Percentiles rank a stretch among this genome's conserved stretches.
Conservation (phyloP, 2,113 vertebrate species). For the Dicrurus megarhynchus region DNA sequence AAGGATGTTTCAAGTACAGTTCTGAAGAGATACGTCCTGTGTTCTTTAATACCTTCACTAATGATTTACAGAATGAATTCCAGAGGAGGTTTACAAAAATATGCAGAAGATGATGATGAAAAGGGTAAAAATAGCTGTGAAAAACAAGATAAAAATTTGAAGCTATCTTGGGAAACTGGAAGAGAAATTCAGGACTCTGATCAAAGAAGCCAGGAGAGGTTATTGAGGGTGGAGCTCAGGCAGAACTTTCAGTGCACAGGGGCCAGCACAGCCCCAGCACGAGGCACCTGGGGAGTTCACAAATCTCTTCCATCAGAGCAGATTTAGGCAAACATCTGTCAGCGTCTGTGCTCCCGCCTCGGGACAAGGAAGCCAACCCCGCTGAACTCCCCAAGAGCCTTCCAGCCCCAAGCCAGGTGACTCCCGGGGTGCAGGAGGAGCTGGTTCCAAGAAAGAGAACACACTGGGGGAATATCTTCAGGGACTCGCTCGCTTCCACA, state of each 20-base stretch:
- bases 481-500: not conserved
- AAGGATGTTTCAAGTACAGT: not conserved
- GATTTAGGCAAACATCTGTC: not conserved
- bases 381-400: not conserved
- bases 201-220: not conserved
- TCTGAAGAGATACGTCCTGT: not conserved
- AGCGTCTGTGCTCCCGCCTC: not conserved
- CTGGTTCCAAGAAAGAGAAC: not conserved
- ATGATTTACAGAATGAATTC: not conserved
- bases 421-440: not conserved
- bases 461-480: not conserved
- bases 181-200: not conserved
- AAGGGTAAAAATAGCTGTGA: not conserved
- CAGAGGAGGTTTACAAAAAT: not conserved
- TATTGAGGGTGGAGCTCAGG: not conserved
- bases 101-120: not conserved
- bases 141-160: not conserved
- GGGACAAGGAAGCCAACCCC: rapidly evolving
- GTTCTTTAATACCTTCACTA: not conserved
- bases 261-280: not conserved
- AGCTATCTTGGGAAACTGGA: not conserved
- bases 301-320: not conserved
- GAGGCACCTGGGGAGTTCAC: not conserved
- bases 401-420: not conserved
- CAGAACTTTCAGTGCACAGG: not conserved